Percentiles rank a stretch among this genome's conserved stretches.
Evolutionary conservation across 2,888 invertebrate species (phyloP).

Genomic region (Cetonia aurata): DNA sequence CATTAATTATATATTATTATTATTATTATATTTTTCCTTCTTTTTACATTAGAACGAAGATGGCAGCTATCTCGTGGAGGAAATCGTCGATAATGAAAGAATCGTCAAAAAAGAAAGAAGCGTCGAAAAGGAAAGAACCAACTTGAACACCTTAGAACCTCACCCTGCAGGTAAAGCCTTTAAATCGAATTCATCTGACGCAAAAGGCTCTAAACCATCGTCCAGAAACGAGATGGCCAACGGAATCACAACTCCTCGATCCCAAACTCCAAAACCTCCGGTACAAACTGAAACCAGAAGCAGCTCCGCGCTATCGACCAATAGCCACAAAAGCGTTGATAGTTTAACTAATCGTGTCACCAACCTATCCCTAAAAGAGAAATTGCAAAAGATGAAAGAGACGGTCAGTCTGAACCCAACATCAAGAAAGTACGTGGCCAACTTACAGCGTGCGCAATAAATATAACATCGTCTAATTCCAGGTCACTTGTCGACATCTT

Average conservation of each 20-base stretch:
- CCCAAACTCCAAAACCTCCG: neutral
- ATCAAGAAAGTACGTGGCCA: slow-evolving; percentile 16
- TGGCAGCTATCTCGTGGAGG: slow-evolving; percentile 50
- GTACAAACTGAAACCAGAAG: neutral
- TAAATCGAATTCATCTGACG: neutral
- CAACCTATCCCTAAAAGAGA: slow-evolving; percentile 14
- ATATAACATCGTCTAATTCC: neutral
- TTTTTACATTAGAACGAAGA: slow-evolving; percentile 52
- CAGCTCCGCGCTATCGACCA: neutral
- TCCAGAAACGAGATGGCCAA: neutral
- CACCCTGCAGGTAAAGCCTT: neutral
- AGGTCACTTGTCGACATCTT: slow-evolving; percentile 32
- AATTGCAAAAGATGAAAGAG: slow-evolving; percentile 5
- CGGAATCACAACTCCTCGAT: neutral
- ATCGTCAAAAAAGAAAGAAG: no score
- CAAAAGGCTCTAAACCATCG: slow-evolving; percentile 1
- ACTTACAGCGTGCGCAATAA: no score
- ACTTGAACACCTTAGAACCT: neutral
- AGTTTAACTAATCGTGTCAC: neutral
- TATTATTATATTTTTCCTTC: no score
- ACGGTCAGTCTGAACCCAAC: neutral
- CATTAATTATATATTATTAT: no score
- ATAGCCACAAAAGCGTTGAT: neutral
- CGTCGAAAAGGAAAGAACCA: neutral
- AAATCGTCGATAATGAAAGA: no score